phyloP scores from a whole-genome alignment of 1,140 invertebrate species.

The Drosophila baimaii region DNA sequence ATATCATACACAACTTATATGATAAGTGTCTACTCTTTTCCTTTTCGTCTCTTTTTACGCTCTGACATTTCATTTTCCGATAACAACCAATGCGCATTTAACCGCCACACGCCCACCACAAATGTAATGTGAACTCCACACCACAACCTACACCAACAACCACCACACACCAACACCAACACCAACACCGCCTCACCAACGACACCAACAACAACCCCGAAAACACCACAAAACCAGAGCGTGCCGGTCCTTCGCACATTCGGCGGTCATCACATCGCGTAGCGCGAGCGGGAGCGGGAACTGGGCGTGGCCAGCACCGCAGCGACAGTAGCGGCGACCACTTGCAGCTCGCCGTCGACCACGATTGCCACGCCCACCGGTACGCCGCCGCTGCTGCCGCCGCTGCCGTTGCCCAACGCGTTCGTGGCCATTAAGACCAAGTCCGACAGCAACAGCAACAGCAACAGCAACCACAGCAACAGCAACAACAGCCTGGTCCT shows the following conservation, averaged over 20 bases:
- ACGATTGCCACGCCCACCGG: constrained; percentile 66
- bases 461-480: constrained; percentile 50
- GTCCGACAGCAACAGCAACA: constrained; percentile 58
- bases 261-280: constrained; percentile 84
- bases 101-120: constrained; percentile 58
- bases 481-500: constrained; percentile 65
- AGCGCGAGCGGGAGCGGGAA: constrained; percentile 84
- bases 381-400: constrained; percentile 78
- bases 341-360: constrained; percentile 64
- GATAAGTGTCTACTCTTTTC: constrained; percentile 82
- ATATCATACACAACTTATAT: constrained; percentile 83
- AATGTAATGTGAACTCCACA: constrained; percentile 49
- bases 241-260: constrained; percentile 84
- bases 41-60: constrained; percentile 83
- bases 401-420: constrained; percentile 76
- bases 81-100: constrained; percentile 66
- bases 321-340: constrained; percentile 49
- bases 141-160: constrained; percentile 38
- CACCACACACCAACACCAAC: constrained; percentile 33
- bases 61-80: constrained; percentile 82
- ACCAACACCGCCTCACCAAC: constrained; percentile 13
- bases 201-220: constrained; percentile 35
- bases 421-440: constrained; percentile 81
- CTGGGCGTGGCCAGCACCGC: constrained; percentile 66
- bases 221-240: constrained; percentile 74